Evolutionary conservation across 2,797 vertebrate species (phyloP).

Genomic region (Galago senegalensis): DNA sequence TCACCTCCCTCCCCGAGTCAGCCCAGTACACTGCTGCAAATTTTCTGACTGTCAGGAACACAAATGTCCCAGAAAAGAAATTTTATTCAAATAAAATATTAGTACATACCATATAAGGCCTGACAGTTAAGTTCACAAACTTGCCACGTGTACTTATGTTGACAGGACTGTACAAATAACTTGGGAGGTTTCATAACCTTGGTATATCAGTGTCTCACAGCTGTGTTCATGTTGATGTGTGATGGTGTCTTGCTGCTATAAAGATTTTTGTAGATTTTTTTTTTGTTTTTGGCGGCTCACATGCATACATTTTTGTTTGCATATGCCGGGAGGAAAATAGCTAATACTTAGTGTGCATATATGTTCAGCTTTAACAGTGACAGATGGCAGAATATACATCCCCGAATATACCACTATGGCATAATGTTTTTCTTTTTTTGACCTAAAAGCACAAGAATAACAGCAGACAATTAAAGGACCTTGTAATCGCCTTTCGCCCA

Average conservation of each 20-base stretch:
- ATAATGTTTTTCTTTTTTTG: not conserved
- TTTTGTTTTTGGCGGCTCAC: not conserved
- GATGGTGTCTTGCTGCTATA: not conserved
- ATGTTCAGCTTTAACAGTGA: not conserved
- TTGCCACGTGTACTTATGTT: too few species aligned
- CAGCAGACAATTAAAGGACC: not conserved
- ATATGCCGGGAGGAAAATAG: not conserved
- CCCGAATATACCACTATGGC: not conserved
- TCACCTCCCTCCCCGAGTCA: not conserved
- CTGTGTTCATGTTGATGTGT: too few species aligned
- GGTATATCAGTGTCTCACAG: too few species aligned
- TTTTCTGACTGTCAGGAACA: not conserved
- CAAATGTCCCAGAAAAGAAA: not conserved
- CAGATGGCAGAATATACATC: not conserved
- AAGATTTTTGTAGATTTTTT: not conserved
- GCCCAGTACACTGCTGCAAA: not conserved
- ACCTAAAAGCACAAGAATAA: not conserved
- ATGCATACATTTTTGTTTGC: not conserved
- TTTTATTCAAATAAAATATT: constrained; percentile 37
- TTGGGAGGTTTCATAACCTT: too few species aligned
- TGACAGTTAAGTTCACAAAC: too few species aligned
- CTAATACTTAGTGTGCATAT: not conserved
- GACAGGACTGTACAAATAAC: too few species aligned
- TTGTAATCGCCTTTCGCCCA: not conserved
- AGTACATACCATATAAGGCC: not conserved